Evolutionary conservation across 2,888 invertebrate species (phyloP).

Genomic region (Rotaria magnacalcarata): DNA sequence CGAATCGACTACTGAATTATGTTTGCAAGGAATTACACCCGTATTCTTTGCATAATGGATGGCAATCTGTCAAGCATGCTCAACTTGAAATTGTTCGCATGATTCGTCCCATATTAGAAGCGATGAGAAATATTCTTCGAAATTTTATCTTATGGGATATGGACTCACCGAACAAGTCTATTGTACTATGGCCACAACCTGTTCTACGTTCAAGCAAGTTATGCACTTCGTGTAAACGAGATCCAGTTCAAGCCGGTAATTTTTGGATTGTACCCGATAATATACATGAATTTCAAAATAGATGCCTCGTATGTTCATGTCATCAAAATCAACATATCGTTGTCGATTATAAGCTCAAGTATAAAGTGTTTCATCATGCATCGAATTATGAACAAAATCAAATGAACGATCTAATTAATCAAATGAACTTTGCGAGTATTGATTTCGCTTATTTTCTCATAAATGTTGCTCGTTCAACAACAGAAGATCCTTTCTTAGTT

Average conservation of each 20-base stretch:
- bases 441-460: neutral
- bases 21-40: neutral
- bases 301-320: neutral
- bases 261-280: neutral
- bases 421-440: neutral
- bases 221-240: neutral
- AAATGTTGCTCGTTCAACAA: neutral
- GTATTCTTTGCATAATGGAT: neutral
- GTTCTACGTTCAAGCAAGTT: neutral
- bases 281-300: neutral
- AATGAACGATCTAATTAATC: neutral
- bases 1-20: neutral
- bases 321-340: neutral
- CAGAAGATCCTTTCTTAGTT: neutral
- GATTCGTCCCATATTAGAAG: conserved; percentile 9
- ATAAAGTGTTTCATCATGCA: neutral
- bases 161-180: neutral
- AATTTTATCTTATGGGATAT: neutral
- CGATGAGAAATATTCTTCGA: neutral
- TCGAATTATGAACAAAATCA: neutral
- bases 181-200: neutral
- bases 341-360: neutral
- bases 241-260: neutral
- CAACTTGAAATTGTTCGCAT: neutral
- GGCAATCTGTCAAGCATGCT: neutral